Evolutionary conservation across 1,140 invertebrate genomes (phyloP), one percentile per base, ranked within the genome.

Genomic region (Nymphalis io): DNA sequence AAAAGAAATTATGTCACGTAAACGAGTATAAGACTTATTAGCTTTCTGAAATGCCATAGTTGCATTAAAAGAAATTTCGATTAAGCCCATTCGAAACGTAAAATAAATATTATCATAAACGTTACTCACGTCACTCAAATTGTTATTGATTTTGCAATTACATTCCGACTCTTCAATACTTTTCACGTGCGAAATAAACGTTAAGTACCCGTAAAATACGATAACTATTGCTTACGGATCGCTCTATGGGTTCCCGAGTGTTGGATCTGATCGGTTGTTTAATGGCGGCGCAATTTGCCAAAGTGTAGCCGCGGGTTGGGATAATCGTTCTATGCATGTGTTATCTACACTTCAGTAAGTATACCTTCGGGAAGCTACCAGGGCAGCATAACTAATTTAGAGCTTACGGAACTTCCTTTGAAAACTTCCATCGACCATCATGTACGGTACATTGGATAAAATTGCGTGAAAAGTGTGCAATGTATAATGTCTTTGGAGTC

Each of bases 201-300:
- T 55, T 23, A 55, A 55, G 51, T 27, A 55, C 13, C 3, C 51
- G 20, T 55, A 27, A 55, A 55, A 23, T 23, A 55, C 23, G 51
- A 23, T 27, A 27, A 55, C 51, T 55, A 27, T 27, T 4, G 51
- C 51, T 6, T 55, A 55, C 51, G 23, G 11, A 51, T 51, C 20
- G n/a, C 11, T 23, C 51, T 18, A 53, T 12, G 18, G 51, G 23
- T 27, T 23, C 23, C 12, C 13, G 21, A 27, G 23, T 55, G 40
- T 48, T 48, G 16, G 33, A 23, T 33, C 38, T 53, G 62, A 65
- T 65, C 44, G 62, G 12, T 65, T 65, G 62, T 42, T 57, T 65
- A 65, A 65, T 65, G 62, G 48, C 44, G 39, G 48, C 18, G 20
- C 62, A 42, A 65, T 65, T 65, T 65, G 62, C 62, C 38, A 42